phyloP scores from a whole-genome alignment of 1,140 invertebrate genomes.

The Ganaspis sp. region DNA sequence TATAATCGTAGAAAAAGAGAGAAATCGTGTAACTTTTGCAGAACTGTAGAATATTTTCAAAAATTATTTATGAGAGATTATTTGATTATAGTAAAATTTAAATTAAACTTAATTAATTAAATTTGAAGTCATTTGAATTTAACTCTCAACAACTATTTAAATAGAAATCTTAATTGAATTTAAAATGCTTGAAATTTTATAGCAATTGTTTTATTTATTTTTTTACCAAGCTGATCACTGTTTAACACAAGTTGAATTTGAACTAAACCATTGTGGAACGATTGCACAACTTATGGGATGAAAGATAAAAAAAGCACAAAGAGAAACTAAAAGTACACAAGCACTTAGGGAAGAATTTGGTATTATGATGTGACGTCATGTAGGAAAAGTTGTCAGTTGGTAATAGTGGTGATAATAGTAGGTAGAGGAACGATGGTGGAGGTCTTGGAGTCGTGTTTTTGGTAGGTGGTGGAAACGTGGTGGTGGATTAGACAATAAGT shows the following conservation, averaged over 20 bases:
- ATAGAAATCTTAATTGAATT: no score
- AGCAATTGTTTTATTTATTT: neutral
- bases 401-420: slow-evolving; percentile 51
- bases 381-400: slow-evolving; percentile 49
- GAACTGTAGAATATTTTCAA: neutral
- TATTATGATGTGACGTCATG: slow-evolving; percentile 51
- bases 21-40: neutral
- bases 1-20: neutral
- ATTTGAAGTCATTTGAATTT: no score
- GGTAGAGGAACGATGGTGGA: slow-evolving; percentile 28
- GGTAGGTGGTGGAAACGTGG: slow-evolving; percentile 51
- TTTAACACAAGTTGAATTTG: neutral
- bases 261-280: slow-evolving; percentile 1
- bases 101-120: no score
- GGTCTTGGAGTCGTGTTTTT: slow-evolving; percentile 36
- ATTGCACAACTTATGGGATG: slow-evolving; percentile 32
- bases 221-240: neutral
- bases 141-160: no score
- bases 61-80: neutral
- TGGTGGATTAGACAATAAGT: slow-evolving; percentile 46
- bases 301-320: neutral
- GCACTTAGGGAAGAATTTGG: slow-evolving; percentile 46
- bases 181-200: no score
- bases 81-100: no score
- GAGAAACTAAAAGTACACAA: slow-evolving; percentile 45